Evolutionary conservation across 2,888 invertebrate species (phyloP), one percentile per base, ranked within the genome.

Genomic region (Galerucella nymphaeae): DNA sequence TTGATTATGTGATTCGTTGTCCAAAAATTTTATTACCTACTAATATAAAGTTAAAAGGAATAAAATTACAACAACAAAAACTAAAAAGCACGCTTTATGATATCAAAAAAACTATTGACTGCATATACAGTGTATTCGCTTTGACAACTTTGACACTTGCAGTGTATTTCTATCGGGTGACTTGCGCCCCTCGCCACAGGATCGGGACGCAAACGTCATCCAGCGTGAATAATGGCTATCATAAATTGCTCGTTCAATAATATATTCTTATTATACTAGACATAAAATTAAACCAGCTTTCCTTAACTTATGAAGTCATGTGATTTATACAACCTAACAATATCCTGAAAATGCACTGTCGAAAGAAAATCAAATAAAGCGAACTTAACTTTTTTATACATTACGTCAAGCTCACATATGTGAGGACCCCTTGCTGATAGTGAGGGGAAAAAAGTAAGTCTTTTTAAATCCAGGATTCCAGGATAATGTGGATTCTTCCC

Each of bases 401-500:
- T 75, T 66, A 75, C 63, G 64, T 70, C 48, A 74, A 66, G 71
- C 76, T 72, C 77, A 75, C 79, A 80, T 80, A 80, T 80, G 78
- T 77, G 77, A 13, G 10, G 78, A 78, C 78, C 80, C 80, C 80
- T 75, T 69, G 78, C 80, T 76, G 80, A 41, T 77, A 73, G 72
- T 73, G 66, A 71, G 70, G 74, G 73, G 73, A 74, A 77, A 74
- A 45, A 71, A 45, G 73, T 79, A 81, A 83, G 79, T 74, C 82
- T 73, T 76, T 72, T 76, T 82, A 82, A 83, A 62, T 62, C 61
- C 61, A 41, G 42, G 61, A 62, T 62, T 81, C 82, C 82, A 71
- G 82, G 82, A 83, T 83, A 83, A 85, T 83, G 83, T 79, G 78
- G 81, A 77, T 80, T 82, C 81, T 82, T 83, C 83, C 80, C 78